Evolutionary conservation across 2,888 invertebrate genomes (phyloP).

Genomic region (Balanococcus diminutus): DNA sequence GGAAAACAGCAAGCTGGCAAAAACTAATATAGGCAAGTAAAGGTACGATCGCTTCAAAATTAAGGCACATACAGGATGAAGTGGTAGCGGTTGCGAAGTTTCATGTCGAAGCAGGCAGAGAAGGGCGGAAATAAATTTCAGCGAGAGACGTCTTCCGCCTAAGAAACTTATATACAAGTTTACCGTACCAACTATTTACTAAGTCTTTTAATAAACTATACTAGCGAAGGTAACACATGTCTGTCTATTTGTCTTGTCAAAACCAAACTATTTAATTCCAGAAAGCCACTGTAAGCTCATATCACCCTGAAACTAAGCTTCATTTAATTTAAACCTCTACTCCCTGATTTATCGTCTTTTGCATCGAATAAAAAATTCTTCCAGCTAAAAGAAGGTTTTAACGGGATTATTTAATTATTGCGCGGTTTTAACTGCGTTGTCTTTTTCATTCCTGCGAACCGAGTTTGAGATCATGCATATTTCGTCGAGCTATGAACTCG

Average conservation of each 20-base stretch:
- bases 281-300: conserved; percentile 54
- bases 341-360: conserved; percentile 50
- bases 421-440: conserved; percentile 32
- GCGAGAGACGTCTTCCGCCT: conserved; percentile 38
- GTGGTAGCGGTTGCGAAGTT: conserved; percentile 38
- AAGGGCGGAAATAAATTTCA: conserved; percentile 52
- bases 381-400: conserved; percentile 37
- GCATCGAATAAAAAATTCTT: conserved; percentile 39
- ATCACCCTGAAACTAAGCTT: conserved; percentile 54
- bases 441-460: not conserved
- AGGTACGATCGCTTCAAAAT: conserved; percentile 34
- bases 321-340: conserved; percentile 54
- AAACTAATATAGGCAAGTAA: conserved; percentile 51
- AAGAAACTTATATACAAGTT: conserved; percentile 52
- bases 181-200: conserved; percentile 53
- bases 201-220: conserved; percentile 55
- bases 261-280: conserved; percentile 55
- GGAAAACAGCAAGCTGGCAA: conserved; percentile 48
- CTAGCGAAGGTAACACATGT: conserved; percentile 55
- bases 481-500: too few relatives aligned
- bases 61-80: conserved; percentile 22
- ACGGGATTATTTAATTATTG: conserved; percentile 44
- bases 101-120: conserved; percentile 38
- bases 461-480: not conserved
- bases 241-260: conserved; percentile 55